Percentiles rank a stretch among this genome's conserved stretches.
phyloP scores from a whole-genome alignment of 30 jellyfish, hydroid and myxozoan genomes.

The Pelagia noctiluca region DNA sequence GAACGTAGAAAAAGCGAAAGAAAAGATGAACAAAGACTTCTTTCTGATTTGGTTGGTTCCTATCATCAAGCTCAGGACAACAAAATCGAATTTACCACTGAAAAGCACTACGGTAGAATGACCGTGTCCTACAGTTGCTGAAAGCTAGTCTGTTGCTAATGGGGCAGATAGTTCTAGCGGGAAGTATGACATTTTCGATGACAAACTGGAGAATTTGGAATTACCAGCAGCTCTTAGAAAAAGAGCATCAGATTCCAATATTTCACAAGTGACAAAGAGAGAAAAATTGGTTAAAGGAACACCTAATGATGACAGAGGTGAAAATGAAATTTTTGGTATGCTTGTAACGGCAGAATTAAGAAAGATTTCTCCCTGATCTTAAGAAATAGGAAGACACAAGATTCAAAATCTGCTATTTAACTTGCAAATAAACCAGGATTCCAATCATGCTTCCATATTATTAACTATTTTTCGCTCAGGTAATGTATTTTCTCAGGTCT shows the following conservation, averaged over 20 bases:
- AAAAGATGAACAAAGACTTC: slow-evolving; percentile 10
- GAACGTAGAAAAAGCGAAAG: slow-evolving; percentile 5
- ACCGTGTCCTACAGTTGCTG: slow-evolving; percentile 23
- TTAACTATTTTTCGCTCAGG: too few species aligned
- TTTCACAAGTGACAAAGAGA: slow-evolving; percentile 25
- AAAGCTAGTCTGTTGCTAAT: neutral
- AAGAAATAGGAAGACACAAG: slow-evolving; percentile 16
- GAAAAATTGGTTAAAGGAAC: slow-evolving; percentile 31
- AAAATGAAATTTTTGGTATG: slow-evolving; percentile 28
- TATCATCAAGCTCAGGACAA: slow-evolving; percentile 15
- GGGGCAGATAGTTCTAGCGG: neutral
- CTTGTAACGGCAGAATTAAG: slow-evolving; percentile 30
- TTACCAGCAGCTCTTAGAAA: neutral
- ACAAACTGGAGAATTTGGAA: neutral
- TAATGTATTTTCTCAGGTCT: too few species aligned
- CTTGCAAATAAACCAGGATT: too few species aligned
- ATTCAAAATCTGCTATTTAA: slow-evolving; percentile 28
- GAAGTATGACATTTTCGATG: neutral
- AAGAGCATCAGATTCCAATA: neutral
- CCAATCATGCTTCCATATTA: too few species aligned
- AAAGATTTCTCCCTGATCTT: slow-evolving; percentile 9
- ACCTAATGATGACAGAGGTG: neutral
- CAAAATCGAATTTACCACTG: slow-evolving; percentile 1
- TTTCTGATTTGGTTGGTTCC: slow-evolving; percentile 62
- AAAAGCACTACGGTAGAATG: neutral